A percentile compares a stretch with the other conserved stretches of the same genome.
phyloP scores from a whole-genome alignment of 2,888 invertebrate species.

The Drosophila monieri region DNA sequence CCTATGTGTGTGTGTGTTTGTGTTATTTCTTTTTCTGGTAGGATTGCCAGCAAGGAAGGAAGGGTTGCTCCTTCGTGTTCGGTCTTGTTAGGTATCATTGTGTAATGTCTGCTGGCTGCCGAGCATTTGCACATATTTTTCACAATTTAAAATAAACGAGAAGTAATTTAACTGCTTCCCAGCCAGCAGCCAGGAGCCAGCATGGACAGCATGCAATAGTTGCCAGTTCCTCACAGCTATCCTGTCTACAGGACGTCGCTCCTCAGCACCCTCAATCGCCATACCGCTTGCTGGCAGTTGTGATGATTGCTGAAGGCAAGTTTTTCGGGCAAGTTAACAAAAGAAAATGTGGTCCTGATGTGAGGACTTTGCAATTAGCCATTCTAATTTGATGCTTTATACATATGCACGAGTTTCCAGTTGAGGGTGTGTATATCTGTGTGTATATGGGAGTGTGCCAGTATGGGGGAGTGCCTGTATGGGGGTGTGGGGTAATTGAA shows the following conservation, averaged over 20 bases:
- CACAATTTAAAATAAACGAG: slow-evolving; percentile 79
- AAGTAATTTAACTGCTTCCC: slow-evolving; percentile 76
- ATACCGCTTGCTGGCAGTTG: slow-evolving; percentile 30
- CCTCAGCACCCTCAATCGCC: neutral
- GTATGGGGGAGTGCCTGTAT: neutral
- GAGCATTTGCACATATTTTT: slow-evolving; percentile 74
- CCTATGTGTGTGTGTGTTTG: slow-evolving; percentile 1
- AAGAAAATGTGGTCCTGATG: slow-evolving; percentile 56
- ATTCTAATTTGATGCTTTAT: slow-evolving; percentile 50
- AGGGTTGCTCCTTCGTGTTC: slow-evolving; percentile 40
- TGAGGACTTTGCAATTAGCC: slow-evolving; percentile 68
- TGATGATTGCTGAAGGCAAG: slow-evolving; percentile 47
- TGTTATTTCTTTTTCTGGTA: neutral
- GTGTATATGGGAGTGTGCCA: neutral
- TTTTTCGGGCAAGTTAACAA: slow-evolving; percentile 46
- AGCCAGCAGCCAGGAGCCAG: slow-evolving; percentile 33
- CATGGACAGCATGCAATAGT: slow-evolving; percentile 49
- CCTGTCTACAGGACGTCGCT: slow-evolving; percentile 1
- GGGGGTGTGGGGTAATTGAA: slow-evolving; percentile 34
- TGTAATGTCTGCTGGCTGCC: slow-evolving; percentile 61
- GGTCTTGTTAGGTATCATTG: slow-evolving; percentile 63
- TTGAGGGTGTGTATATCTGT: neutral
- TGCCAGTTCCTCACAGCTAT: slow-evolving; percentile 39
- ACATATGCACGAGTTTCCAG: slow-evolving; percentile 26
- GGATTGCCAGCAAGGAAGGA: neutral